Base-by-base conservation (phyloP, 2,113 vertebrate genomes). In the Vicugna pacos region DNA sequence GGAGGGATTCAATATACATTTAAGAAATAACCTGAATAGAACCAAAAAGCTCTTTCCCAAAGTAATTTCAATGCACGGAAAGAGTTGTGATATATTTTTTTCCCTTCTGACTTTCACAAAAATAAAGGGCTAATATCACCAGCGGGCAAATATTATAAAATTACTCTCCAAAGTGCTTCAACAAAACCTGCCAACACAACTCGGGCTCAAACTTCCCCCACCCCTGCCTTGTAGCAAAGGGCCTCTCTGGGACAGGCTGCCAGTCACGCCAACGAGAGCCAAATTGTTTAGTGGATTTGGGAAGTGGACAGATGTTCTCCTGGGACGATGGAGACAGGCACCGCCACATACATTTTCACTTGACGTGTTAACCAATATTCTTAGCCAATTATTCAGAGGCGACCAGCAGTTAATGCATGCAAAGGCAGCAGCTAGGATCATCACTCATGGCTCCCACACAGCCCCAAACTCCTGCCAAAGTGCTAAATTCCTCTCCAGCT, bases 331-430 rank as follows among this genome's bases (percentile, higher is more conserved):
- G 96, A 90, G 97, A 93, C 96, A 96, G 96, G 91, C 91, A 83
- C 77, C 10, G 8, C 91, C 96, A 98, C 97, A 96, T 95, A 97
- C 89, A 97, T 97, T 97, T 96, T 96, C 96, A 96, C 95, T 97
- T 97, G 97, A 97, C 73, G 79, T 97, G 96, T 96, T 97, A 97
- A 97, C 97, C 94, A 96, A 97, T 97, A 96, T 96, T 93, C 91
- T 70, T 81, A 94, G 97, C 94, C 96, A 96, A 97, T 97, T 95
- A 97, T 97, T 98, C 94, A 79, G 93, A 96, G 85, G 91, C 67
- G 2, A 89, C 97, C 94, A 94, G 94, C 94, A 96, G 95, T 96
- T 95, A 97, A 97, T 96, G 89, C 89, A 97, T 97, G 96, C 97
- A 94, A 96, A 97, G 89, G 94, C 98, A 98, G 95, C 93, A 94